Percentiles rank a stretch among this genome's conserved stretches.
Conservation (phyloP, 2,113 vertebrate species). For the Nothocercus julius region DNA sequence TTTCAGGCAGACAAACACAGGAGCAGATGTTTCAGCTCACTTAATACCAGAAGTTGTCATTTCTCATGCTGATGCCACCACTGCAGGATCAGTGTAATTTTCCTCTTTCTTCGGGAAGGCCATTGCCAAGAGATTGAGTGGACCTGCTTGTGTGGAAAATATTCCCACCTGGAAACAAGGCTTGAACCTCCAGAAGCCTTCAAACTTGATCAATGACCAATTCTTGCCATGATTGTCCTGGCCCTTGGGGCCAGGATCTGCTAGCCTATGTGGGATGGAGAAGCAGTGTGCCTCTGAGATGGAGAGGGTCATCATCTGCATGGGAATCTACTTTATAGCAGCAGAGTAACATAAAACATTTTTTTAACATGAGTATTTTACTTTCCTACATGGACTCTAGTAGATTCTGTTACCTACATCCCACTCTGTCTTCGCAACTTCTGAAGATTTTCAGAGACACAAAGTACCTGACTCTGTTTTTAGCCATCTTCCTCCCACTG, state of each 20-base stretch:
- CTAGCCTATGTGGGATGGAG: background rate
- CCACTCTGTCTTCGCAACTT: background rate
- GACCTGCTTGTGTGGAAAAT: background rate
- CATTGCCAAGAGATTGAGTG: background rate
- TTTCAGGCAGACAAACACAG: background rate
- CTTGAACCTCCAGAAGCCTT: background rate
- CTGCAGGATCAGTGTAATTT: background rate
- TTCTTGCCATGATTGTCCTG: background rate
- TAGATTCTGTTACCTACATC: background rate
- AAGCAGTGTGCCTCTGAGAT: background rate
- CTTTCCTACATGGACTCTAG: background rate
- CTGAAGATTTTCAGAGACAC: background rate
- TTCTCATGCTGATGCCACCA: background rate
- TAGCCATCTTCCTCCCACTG: background rate
- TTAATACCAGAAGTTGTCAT: background rate
- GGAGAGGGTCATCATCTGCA: background rate
- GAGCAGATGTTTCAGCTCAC: background rate
- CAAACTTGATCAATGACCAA: background rate
- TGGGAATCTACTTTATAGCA: background rate
- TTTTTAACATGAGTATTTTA: background rate
- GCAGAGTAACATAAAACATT: background rate
- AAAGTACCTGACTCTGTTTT: background rate
- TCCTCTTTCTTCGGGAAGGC: background rate
- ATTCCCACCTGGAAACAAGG: background rate
- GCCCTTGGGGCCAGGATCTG: background rate